These are phyloP conservation scores for Octodon degus DNA, from an alignment of 2,113 vertebrate genomes.

Conservation along the genomic window DNA sequence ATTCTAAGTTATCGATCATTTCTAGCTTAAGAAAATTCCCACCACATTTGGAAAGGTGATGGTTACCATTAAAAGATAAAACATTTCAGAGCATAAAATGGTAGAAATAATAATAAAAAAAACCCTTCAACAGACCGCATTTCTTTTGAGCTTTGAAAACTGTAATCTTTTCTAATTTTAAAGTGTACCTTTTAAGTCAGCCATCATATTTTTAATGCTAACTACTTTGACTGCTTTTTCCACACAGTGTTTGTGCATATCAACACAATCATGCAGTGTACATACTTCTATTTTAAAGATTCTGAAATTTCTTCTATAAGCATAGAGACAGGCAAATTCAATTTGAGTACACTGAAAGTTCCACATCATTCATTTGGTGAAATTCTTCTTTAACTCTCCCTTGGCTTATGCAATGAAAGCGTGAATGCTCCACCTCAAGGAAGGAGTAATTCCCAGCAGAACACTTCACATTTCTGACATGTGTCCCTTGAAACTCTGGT, in stretches of 20 bases:
- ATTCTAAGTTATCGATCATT: slow-evolving; percentile 80
- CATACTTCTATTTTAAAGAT: not conserved
- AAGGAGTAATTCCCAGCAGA: not conserved
- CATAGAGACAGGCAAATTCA: not conserved
- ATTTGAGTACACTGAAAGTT: not conserved
- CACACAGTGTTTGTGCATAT: too few species aligned
- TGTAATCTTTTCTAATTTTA: slow-evolving; percentile 40
- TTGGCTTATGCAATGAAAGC: not conserved
- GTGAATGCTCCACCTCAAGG: not conserved
- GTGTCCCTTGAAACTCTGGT: not conserved
- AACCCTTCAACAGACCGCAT: not conserved
- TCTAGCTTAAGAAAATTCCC: slow-evolving; percentile 76
- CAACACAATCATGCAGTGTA: not conserved
- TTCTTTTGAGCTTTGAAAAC: slow-evolving; percentile 38
- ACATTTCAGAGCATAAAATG: not conserved
- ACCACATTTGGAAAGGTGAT: slow-evolving; percentile 68
- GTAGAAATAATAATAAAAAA: slow-evolving; percentile 5
- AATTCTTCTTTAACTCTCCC: not conserved
- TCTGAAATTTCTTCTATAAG: not conserved
- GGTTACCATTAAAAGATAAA: slow-evolving; percentile 47
- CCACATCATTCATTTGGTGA: not conserved
- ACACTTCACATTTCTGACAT: not conserved
- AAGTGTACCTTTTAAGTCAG: not conserved
- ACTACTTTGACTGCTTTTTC: not conserved
- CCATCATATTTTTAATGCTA: not conserved